Evolutionary conservation across 2,113 vertebrate species (phyloP).

Genomic region (Eolophus roseicapilla): DNA sequence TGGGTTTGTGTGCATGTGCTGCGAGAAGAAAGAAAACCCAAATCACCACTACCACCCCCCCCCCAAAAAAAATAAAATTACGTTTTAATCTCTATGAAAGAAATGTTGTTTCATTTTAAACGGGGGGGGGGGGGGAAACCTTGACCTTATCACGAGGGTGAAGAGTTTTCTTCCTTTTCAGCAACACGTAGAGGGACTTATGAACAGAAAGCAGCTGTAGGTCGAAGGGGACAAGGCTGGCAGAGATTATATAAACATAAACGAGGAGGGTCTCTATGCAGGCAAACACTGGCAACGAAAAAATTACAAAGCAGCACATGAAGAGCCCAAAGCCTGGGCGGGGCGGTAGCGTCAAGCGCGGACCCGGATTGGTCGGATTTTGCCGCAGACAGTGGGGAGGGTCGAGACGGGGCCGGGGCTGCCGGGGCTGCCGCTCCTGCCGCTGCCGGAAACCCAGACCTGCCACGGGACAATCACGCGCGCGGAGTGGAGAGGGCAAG

Average conservation of each 20-base stretch:
- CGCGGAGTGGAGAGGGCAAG: no score
- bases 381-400: conserved; percentile 1
- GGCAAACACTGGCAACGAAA: accelerated
- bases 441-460: neutral
- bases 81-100: no score
- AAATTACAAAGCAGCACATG: accelerated
- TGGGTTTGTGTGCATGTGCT: accelerated
- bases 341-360: neutral
- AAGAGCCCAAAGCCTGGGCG: accelerated
- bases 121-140: no score
- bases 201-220: neutral
- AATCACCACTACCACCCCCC: neutral
- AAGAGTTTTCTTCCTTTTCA: accelerated
- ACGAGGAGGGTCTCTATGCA: accelerated
- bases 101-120: no score
- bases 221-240: accelerated
- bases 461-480: no score
- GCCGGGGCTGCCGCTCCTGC: no score
- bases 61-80: no score
- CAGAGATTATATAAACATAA: accelerated
- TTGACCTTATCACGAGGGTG: no score
- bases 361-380: conserved; percentile 1
- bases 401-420: no score
- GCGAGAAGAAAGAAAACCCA: accelerated
- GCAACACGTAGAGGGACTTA: accelerated